Conservation (phyloP, 2,888 invertebrate genomes). For the Corythucha ciliata region DNA sequence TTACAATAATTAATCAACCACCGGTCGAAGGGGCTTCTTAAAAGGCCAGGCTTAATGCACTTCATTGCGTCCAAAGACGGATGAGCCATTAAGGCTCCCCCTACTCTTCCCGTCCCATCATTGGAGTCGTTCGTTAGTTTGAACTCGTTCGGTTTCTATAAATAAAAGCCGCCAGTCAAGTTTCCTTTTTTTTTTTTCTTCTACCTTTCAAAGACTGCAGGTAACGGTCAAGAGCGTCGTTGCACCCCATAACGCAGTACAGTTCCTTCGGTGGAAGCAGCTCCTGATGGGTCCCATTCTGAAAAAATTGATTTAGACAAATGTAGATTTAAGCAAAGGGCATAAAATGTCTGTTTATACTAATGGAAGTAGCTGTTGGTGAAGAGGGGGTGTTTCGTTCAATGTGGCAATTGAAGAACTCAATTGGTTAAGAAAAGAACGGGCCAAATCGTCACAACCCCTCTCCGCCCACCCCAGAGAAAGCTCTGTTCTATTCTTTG, state of each 20-base stretch:
- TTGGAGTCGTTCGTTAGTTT: too few relatives aligned
- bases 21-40: too few relatives aligned
- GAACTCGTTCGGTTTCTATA: too few relatives aligned
- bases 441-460: neutral
- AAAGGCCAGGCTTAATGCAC: too few relatives aligned
- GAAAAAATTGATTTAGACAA: conserved; percentile 38
- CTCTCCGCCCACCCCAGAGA: neutral
- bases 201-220: conserved; percentile 60
- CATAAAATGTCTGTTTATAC: neutral
- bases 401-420: neutral
- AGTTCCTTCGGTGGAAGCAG: conserved; percentile 58
- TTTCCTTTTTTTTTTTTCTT: too few relatives aligned
- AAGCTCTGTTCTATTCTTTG: too few relatives aligned
- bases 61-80: too few relatives aligned
- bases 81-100: too few relatives aligned
- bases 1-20: too few relatives aligned
- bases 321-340: neutral
- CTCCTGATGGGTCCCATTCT: conserved; percentile 64
- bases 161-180: too few relatives aligned
- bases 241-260: conserved; percentile 74
- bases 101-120: too few relatives aligned
- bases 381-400: neutral
- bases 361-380: neutral
- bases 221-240: conserved; percentile 66
- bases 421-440: neutral